phyloP scores from a whole-genome alignment of 1,140 invertebrate species.

The Penaeus japonicus region DNA sequence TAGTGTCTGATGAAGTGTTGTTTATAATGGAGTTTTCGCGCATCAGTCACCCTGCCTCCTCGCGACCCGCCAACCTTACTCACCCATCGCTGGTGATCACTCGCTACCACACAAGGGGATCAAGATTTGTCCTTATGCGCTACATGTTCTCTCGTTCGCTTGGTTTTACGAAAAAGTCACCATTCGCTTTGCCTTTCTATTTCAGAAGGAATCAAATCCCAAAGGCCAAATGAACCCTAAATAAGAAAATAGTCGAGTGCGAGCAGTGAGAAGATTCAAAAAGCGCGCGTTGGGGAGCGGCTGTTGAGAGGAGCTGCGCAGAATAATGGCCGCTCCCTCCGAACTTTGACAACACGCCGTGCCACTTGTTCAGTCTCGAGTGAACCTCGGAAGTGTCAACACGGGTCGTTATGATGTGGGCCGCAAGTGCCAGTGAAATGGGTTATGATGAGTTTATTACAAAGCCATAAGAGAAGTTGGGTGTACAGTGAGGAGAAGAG shows the following conservation, averaged over 20 bases:
- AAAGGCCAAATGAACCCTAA: background rate
- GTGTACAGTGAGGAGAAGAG: conserved; percentile 51
- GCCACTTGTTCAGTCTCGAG: conserved; percentile 55
- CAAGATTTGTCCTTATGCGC: conserved; percentile 13
- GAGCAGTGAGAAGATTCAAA: background rate
- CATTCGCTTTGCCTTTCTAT: background rate
- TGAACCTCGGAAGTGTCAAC: conserved; percentile 45
- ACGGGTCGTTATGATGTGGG: conserved; percentile 43
- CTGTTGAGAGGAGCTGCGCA: background rate
- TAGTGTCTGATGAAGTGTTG: background rate
- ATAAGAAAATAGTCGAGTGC: background rate
- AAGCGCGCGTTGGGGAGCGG: conserved; percentile 13
- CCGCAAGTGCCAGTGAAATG: conserved; percentile 52
- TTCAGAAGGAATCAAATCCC: background rate
- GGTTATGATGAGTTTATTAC: conserved; percentile 47
- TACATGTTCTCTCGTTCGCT: background rate
- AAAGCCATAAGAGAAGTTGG: conserved; percentile 44
- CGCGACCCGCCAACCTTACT: conserved; percentile 53
- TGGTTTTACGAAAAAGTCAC: background rate
- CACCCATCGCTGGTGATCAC: conserved; percentile 50
- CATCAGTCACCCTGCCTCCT: conserved; percentile 37
- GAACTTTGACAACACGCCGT: conserved; percentile 55
- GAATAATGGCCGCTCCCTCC: conserved; percentile 37
- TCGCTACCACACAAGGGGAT: conserved; percentile 53
- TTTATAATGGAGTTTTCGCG: conserved; percentile 41